Evolutionary conservation across 2,888 invertebrate genomes (phyloP).

Genomic region (Hirtodrosophila histrioides): DNA sequence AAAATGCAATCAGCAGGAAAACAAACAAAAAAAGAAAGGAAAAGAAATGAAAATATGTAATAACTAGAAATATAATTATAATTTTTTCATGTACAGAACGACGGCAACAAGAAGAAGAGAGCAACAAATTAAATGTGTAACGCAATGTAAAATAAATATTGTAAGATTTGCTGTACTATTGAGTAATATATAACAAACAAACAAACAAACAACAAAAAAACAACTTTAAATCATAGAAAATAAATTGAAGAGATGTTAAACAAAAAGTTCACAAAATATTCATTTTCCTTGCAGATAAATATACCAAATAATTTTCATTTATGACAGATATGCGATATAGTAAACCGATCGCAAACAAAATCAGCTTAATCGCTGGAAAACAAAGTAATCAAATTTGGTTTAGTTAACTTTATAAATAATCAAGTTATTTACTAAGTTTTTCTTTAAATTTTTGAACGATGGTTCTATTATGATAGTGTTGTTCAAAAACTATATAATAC

Average conservation of each 20-base stretch:
- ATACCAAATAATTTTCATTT: too few relatives aligned
- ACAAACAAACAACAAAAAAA: conserved; percentile 29
- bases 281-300: too few relatives aligned
- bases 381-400: too few relatives aligned
- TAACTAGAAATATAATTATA: neutral
- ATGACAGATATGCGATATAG: too few relatives aligned
- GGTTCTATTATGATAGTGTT: too few relatives aligned
- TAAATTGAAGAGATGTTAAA: conserved; percentile 67
- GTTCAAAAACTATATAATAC: too few relatives aligned
- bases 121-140: conserved; percentile 29
- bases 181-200: conserved; percentile 46
- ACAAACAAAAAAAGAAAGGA: conserved; percentile 1
- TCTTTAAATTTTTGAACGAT: too few relatives aligned
- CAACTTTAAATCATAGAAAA: conserved; percentile 56
- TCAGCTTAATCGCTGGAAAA: too few relatives aligned
- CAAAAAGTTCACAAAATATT: conserved; percentile 26
- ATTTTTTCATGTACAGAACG: conserved; percentile 35
- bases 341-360: too few relatives aligned
- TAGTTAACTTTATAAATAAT: too few relatives aligned
- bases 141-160: conserved; percentile 37
- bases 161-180: conserved; percentile 64
- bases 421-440: too few relatives aligned
- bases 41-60: conserved; percentile 3
- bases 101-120: conserved; percentile 1
- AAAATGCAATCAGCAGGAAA: conserved; percentile 7